A percentile compares a stretch with the other conserved stretches of the same genome.
Evolutionary conservation across 1,140 invertebrate species (phyloP).

Genomic region (Triops longicaudatus): DNA sequence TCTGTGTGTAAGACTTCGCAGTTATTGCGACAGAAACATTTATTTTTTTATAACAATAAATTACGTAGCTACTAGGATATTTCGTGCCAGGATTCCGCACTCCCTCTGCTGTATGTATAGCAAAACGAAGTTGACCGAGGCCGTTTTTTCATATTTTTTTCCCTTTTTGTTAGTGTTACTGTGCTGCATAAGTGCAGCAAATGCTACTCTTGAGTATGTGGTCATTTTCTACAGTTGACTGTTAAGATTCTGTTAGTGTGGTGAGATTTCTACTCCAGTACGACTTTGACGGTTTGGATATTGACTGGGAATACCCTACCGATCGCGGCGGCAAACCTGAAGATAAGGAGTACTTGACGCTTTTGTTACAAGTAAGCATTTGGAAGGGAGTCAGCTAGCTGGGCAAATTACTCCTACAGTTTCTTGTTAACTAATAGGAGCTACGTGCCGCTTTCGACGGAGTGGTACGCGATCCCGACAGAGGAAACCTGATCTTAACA

Average conservation of each 20-base stretch:
- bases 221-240: no score
- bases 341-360: slow-evolving; percentile 68
- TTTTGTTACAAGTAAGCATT: slow-evolving; percentile 56
- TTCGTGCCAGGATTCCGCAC: no score
- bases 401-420: background rate
- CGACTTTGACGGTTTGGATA: slow-evolving; percentile 67
- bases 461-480: slow-evolving; percentile 25
- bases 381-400: background rate
- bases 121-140: no score
- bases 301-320: slow-evolving; percentile 71
- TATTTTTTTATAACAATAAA: no score
- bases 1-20: no score
- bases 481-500: slow-evolving; percentile 22
- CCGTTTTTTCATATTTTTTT: no score
- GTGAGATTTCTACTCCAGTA: slow-evolving; percentile 47
- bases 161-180: no score
- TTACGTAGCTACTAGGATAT: no score
- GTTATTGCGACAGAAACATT: no score
- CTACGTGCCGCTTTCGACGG: slow-evolving; percentile 22
- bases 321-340: slow-evolving; percentile 54
- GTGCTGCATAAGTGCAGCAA: no score
- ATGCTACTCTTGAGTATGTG: no score
- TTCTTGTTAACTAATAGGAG: slow-evolving; percentile 18
- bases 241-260: slow-evolving; percentile 27
- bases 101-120: no score